phyloP scores from a whole-genome alignment of 2,797 vertebrate species.

The Phylloscopus collybita region DNA sequence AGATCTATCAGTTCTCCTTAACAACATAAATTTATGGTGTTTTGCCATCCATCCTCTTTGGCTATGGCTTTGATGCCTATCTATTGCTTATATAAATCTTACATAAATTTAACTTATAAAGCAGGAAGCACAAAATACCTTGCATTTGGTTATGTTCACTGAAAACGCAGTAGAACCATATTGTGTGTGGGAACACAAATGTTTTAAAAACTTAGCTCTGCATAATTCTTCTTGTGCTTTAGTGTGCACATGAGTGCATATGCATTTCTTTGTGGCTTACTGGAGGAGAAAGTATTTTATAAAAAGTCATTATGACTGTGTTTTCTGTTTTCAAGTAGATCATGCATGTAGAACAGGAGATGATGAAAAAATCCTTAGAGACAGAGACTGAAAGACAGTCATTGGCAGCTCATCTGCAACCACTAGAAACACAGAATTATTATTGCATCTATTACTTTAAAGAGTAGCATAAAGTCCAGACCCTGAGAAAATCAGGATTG shows the following conservation, averaged over 20 bases:
- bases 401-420: neutral
- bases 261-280: neutral
- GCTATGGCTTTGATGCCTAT: neutral
- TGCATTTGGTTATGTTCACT: neutral
- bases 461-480: neutral
- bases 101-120: constrained; percentile 16
- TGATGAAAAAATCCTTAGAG: neutral
- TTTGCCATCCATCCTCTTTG: neutral
- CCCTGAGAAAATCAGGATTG: neutral
- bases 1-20: neutral
- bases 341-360: neutral
- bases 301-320: neutral
- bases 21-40: constrained; percentile 11
- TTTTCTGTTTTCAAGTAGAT: neutral
- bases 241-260: neutral
- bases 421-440: neutral
- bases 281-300: neutral
- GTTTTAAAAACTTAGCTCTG: constrained; percentile 32
- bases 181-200: constrained; percentile 38
- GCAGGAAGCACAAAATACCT: neutral
- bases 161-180: constrained; percentile 35
- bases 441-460: neutral
- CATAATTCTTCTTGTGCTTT: neutral
- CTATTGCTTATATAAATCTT: constrained; percentile 40
- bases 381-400: neutral